Percentiles rank a stretch among this genome's conserved stretches.
These are phyloP conservation scores for Podarcis raffonei DNA, from an alignment of 2,113 vertebrate species.

Conservation along the genomic window DNA sequence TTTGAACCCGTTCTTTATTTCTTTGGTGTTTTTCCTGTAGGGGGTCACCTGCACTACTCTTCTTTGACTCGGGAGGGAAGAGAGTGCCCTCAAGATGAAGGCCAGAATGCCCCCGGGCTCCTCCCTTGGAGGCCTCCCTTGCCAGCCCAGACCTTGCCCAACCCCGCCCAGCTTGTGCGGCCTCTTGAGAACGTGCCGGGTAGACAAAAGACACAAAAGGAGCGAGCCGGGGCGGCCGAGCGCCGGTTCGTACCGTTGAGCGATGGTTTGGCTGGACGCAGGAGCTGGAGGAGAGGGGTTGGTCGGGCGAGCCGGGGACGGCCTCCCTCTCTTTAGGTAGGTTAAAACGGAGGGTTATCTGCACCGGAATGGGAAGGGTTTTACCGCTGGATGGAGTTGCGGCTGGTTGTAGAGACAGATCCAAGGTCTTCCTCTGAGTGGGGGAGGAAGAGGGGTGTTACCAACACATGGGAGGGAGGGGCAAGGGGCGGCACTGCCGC, in stretches of 20 bases:
- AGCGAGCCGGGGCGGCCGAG: constrained; percentile 37
- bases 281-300: constrained; percentile 71
- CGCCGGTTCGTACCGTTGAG: constrained; percentile 64
- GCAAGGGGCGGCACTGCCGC: background rate
- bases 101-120: background rate
- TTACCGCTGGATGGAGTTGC: constrained; percentile 93
- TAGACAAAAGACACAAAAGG: background rate
- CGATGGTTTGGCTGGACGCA: constrained; percentile 70
- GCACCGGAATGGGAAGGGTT: constrained; percentile 93
- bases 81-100: background rate
- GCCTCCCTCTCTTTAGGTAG: constrained; percentile 74
- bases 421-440: constrained; percentile 92
- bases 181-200: background rate
- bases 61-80: background rate
- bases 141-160: constrained; percentile 32
- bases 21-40: too few relatives aligned
- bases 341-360: constrained; percentile 79
- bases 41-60: too few relatives aligned
- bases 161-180: constrained; percentile 38
- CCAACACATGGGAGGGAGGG: constrained; percentile 26
- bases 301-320: constrained; percentile 70
- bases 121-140: constrained; percentile 18
- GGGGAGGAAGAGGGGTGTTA: constrained; percentile 79
- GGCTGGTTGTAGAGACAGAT: constrained; percentile 85
- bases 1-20: background rate